Evolutionary conservation across 2,888 invertebrate species (phyloP), one percentile per base, ranked within the genome.

Genomic region (Drosophila macrospina): DNA sequence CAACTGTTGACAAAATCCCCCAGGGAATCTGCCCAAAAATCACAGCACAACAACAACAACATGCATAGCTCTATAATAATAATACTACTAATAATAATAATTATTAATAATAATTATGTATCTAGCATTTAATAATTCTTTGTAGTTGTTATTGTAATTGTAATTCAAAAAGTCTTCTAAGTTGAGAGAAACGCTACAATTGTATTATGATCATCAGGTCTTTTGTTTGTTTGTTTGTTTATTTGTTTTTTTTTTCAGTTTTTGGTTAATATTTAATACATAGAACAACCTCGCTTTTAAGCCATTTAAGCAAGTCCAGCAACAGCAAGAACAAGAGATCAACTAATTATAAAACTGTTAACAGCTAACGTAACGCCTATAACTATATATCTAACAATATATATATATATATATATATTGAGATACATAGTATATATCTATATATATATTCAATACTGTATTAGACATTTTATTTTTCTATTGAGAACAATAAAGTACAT

Each of bases 71-170:
- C 59, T 71, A 54, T 20, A 48, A 28, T 2, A 28, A 28, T 24
- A 44, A 26, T 42, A 24, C 16, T 39, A 42, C 5, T 16, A 36
- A 24, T 34, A 37, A 26, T 41, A 32, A 37, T 51, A 36, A 37
- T 26, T 47, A 37, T 15, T 50, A 45, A 61, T 63, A 52, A 54
- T 37, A 78, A 69, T 61, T 69, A 47, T 74, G 65, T 79, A 81
- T 74, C 76, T 86, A 82, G 86, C 86, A 78, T 80, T 83, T 76
- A 82, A 59, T 30, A 41, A 37, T 61, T 61, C 42, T 59, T 61
- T 36, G 59, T 78, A 83, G 68, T 73, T 75, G 69, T 82, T 80
- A 70, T 44, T 67, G 59, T 82, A 82, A 60, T 67, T 60, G 60
- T 75, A 74, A 60, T 70, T 60, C 45, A 41, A 61, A 61, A 51